These are phyloP conservation scores for Manis javanica DNA, from an alignment of 2,797 vertebrate species.

Conservation along the genomic window DNA sequence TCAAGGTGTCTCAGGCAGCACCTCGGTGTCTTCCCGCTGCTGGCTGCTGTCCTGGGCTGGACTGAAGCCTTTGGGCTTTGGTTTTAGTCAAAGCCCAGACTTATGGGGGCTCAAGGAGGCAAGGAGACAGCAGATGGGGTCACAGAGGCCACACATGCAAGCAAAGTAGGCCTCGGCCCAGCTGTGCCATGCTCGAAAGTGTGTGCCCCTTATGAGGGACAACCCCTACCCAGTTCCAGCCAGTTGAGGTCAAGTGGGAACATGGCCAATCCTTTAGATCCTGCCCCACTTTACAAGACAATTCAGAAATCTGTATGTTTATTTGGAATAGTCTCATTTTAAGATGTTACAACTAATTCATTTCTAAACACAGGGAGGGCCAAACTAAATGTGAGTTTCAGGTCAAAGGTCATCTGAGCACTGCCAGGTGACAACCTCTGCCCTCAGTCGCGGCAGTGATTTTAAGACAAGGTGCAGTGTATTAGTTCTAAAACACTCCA, in stretches of 20 bases:
- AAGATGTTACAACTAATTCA: not conserved
- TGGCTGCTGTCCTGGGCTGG: not conserved
- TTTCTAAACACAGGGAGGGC: not conserved
- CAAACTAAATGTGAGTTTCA: not conserved
- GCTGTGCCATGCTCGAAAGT: not conserved
- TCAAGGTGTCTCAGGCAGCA: not conserved
- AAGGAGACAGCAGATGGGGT: too few species aligned
- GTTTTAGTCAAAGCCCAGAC: not conserved
- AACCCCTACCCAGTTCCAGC: not conserved
- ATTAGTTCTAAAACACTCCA: not conserved
- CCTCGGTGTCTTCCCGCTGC: not conserved
- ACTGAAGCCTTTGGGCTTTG: not conserved
- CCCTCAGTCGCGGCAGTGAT: not conserved
- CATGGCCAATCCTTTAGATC: not conserved
- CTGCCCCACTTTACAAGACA: not conserved
- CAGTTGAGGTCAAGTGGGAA: not conserved
- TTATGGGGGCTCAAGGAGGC: not conserved
- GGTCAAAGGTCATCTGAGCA: not conserved
- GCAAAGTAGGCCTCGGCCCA: not conserved
- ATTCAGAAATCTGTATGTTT: not conserved
- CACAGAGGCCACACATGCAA: not conserved
- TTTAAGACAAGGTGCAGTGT: not conserved
- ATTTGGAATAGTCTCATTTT: constrained; percentile 26
- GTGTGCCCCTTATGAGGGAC: not conserved
- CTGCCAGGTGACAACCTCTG: not conserved